These are phyloP conservation scores for Epinotia ramella DNA, from an alignment of 2,888 invertebrate species.

Conservation along the genomic window DNA sequence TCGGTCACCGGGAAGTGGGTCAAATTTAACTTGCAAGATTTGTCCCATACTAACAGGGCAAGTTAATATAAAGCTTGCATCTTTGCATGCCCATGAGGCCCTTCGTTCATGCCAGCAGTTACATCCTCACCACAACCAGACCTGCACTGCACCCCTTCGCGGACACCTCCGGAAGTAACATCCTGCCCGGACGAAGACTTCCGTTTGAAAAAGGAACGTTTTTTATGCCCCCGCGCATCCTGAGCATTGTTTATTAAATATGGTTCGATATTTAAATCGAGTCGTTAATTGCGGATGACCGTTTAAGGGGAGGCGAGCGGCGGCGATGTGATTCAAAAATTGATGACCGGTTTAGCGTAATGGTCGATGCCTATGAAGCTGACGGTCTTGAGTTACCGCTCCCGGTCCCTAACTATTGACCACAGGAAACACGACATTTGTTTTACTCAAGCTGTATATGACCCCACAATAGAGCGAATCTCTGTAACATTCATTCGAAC, in stretches of 20 bases:
- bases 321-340: background rate
- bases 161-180: conserved; percentile 7
- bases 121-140: conserved; percentile 3
- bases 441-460: too few species aligned
- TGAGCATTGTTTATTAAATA: conserved; percentile 35
- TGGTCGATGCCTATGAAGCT: too few species aligned
- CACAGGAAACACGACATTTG: too few species aligned
- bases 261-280: conserved; percentile 41
- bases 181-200: conserved; percentile 21
- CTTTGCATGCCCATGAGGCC: too few species aligned
- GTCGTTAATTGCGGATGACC: conserved; percentile 25
- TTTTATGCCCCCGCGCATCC: conserved; percentile 31
- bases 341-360: too few species aligned
- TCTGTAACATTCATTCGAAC: background rate
- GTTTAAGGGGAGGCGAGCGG: conserved; percentile 1
- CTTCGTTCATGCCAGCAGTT: background rate
- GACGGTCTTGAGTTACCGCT: too few species aligned
- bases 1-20: too few species aligned
- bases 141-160: conserved; percentile 15
- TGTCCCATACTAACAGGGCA: too few species aligned
- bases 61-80: too few species aligned
- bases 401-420: too few species aligned
- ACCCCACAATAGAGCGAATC: too few species aligned
- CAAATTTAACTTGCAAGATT: too few species aligned
- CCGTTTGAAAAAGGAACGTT: conserved; percentile 39